Base-by-base conservation (phyloP, 2,888 invertebrate genomes). In the Leptothorax acervorum region DNA sequence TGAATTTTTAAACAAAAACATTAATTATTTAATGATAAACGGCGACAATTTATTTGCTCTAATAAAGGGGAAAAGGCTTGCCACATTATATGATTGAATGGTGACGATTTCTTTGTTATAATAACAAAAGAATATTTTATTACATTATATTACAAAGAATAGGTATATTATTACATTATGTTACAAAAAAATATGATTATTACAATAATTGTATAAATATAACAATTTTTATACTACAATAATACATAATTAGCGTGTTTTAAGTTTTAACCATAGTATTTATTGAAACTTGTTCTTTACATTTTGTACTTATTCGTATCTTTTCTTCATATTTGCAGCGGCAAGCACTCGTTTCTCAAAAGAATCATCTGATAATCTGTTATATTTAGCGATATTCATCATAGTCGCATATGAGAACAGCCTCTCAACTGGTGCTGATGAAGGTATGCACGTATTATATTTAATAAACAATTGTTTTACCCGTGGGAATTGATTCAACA, bases 371-470 rank as follows among this genome's bases (percentile, higher is more conserved):
- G 28, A 18, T 9, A 71, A 39, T 23, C 35, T 28, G 9, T 71
- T 71, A 35, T 23, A 71, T 53, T 39, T 71, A 18, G 31, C 55
- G 28, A 35, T 23, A 55, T 71, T 71, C 2, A 71, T 71, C 55
- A 71, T 39, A 0, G 71, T 55, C 6, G 35, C 53, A 31, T 71
- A 73, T n/a, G 73, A 73, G 55, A 73, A 73, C 9, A 73, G 35
- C 6, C 57, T 53, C n/a, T 73, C 73, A 55, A 73, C 55, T 31
- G 55, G 55, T 55, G 57, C 45, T 23, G 73, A 73, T 6, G n/a
- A 55, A 51, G 55, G 42, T 42, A 42, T 42, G 42, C 42, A 42
- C 42, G 57, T 57, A 73, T 73, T 23, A 6, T 73, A 73, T 31
- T 53, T 55, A 31, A 73, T n/a, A 39, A 73, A 57, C 9, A 73